A percentile compares a stretch with the other conserved stretches of the same genome.
Evolutionary conservation across 2,888 invertebrate species (phyloP).

Genomic region (Drosophila affinis): DNA sequence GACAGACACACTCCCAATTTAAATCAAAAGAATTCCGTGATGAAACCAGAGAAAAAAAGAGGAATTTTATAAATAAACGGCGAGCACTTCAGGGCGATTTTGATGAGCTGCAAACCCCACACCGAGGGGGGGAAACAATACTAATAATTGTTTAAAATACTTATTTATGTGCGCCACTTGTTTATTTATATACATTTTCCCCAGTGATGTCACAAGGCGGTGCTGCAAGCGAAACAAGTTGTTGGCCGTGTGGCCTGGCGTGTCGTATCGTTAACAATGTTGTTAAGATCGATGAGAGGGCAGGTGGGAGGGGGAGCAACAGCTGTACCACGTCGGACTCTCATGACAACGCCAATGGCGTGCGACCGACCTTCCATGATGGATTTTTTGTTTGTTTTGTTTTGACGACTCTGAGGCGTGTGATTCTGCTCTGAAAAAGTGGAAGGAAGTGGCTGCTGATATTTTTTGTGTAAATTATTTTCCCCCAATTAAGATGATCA

Average conservation of each 20-base stretch:
- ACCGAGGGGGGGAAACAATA: slow-evolving; percentile 25
- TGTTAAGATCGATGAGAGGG: slow-evolving; percentile 35
- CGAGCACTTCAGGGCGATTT: slow-evolving; percentile 46
- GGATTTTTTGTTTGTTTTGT: slow-evolving; percentile 50
- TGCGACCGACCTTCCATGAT: slow-evolving; percentile 60
- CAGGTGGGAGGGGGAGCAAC: not conserved
- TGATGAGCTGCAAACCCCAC: slow-evolving; percentile 53
- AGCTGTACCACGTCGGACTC: slow-evolving; percentile 39
- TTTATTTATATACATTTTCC: slow-evolving; percentile 75
- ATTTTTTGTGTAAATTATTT: slow-evolving; percentile 12
- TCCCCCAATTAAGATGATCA: slow-evolving; percentile 3
- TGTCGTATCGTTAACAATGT: slow-evolving; percentile 56
- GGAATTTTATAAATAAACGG: slow-evolving; percentile 37
- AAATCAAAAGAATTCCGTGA: slow-evolving; percentile 42
- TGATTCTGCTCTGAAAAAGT: slow-evolving; percentile 26
- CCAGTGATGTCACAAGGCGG: slow-evolving; percentile 70
- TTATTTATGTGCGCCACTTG: slow-evolving; percentile 53
- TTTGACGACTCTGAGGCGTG: slow-evolving; percentile 52
- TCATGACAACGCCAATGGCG: slow-evolving; percentile 53
- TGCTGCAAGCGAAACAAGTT: slow-evolving; percentile 61
- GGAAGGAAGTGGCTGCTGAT: slow-evolving; percentile 28
- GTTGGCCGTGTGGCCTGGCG: slow-evolving; percentile 30
- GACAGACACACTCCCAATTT: slow-evolving; percentile 3
- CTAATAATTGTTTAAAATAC: slow-evolving; percentile 19
- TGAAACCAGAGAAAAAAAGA: slow-evolving; percentile 23